Base-by-base conservation (phyloP, 2,888 invertebrate species). In the Ormyrus thymus region DNA sequence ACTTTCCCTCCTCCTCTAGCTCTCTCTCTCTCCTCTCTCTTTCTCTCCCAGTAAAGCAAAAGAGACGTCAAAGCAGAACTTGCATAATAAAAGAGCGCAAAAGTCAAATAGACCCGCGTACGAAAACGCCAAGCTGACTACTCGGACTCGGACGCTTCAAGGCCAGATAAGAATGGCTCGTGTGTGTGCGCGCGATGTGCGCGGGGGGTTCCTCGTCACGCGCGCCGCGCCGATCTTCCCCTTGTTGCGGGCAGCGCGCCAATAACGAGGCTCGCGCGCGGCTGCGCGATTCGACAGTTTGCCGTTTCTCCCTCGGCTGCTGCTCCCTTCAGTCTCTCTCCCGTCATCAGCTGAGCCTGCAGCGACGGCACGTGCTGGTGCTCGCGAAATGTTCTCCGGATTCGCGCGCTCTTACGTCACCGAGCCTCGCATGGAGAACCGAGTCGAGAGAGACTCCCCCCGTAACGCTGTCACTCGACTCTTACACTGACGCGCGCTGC, bases 81-180 rank as follows among this genome's bases (percentile, higher is more conserved):
- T 29, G 29, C 29, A 29, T 29, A 29, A 29, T 29, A 29, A 29
- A 29, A 29, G 29, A 11, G 43, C 58, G 45, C 56, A 56, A n/a
- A 48, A 50, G 45, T 43, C 11, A 66, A 74, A 13, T 13, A 62
- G 62, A 69, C 55, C 62, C 15, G 29, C 7, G 4, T 10, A 9
- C 29, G 58, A 45, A 7, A 43, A 70, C 10, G 29, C 29, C 29
- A 29, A 29, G 29, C 29, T 29, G 29, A 29, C 29, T 29, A 29
- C 56, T 51, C 43, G n/a, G 43, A 29, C 56, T 51, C 43, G n/a
- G 43, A 29, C 58, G 13, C 15, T 15, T 7, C 75, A 86, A 89
- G 89, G 89, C 87, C 83, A 87, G 87, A 88, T 85, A 88, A 89
- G 87, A 89, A 88, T 89, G 88, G 87, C 85, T 86, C 84, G 76